Conservation (phyloP, 1,140 invertebrate species). For the Bursaphelenchus mucronatus region DNA sequence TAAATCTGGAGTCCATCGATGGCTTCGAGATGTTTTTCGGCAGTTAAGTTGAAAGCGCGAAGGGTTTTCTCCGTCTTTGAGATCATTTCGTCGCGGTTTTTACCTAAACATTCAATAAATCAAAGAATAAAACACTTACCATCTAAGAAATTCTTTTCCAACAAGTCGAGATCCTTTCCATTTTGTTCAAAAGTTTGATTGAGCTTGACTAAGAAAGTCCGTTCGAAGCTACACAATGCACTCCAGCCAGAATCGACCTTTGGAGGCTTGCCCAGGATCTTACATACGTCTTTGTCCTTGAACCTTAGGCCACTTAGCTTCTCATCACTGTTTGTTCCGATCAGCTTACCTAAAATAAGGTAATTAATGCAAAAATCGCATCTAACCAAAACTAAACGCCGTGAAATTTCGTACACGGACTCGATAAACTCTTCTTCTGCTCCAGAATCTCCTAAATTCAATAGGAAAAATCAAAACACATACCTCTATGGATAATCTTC, state of each 20-base stretch:
- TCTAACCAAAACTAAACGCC: too few relatives aligned
- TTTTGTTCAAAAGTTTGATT: conserved; percentile 15
- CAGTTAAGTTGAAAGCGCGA: conserved; percentile 11
- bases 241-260: conserved; percentile 5
- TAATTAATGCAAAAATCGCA: too few relatives aligned
- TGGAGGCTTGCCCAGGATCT: conserved; percentile 15
- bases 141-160: conserved; percentile 19
- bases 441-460: background rate
- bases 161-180: conserved; percentile 10
- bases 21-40: conserved; percentile 17
- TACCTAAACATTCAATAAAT: conserved; percentile 1
- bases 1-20: conserved; percentile 21
- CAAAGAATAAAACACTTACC: conserved; percentile 6
- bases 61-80: conserved; percentile 20
- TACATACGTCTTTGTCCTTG: conserved; percentile 21
- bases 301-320: conserved; percentile 7
- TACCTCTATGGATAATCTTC: conserved; percentile 21
- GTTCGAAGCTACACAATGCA: conserved; percentile 2
- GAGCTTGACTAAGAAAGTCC: conserved; percentile 1
- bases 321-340: conserved; percentile 9
- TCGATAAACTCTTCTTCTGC: too few relatives aligned
- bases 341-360: conserved; percentile 15
- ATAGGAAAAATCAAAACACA: background rate
- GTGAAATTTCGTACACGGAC: too few relatives aligned
- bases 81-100: conserved; percentile 22